These are phyloP conservation scores for Pogonomyrmex barbatus DNA, from an alignment of 1,140 invertebrate species.

Conservation along the genomic window DNA sequence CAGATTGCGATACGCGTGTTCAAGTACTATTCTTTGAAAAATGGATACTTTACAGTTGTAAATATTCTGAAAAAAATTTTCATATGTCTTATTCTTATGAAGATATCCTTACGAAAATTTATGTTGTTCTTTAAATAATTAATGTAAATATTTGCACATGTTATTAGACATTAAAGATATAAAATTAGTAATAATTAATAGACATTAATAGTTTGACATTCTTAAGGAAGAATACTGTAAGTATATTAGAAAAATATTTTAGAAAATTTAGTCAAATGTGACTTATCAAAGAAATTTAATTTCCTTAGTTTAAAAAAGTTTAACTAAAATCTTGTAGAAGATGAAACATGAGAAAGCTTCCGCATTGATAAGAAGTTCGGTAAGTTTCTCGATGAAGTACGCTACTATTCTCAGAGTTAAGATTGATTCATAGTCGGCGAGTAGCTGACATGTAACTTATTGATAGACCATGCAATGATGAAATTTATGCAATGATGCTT, in stretches of 20 bases:
- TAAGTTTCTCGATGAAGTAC: conserved; percentile 3
- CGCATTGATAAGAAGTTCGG: neutral
- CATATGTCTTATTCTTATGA: no score
- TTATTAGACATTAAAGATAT: neutral
- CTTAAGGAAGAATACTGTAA: no score
- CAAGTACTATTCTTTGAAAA: neutral
- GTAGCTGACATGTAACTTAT: conserved; percentile 26
- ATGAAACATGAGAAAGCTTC: neutral
- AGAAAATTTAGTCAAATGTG: neutral
- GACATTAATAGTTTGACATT: no score
- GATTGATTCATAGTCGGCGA: neutral
- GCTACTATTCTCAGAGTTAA: neutral
- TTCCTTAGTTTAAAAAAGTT: neutral
- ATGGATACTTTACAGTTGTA: neutral
- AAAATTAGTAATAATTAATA: no score
- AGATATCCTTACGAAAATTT: neutral
- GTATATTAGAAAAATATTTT: neutral
- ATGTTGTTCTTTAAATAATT: neutral
- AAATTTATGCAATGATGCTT: neutral
- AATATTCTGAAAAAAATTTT: neutral
- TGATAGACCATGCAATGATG: neutral
- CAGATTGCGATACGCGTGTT: neutral
- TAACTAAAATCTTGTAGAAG: neutral
- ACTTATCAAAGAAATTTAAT: neutral
- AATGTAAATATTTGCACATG: neutral